These are phyloP conservation scores for Nemotelus nigrinus DNA, from an alignment of 2,888 invertebrate genomes.

Conservation along the genomic window DNA sequence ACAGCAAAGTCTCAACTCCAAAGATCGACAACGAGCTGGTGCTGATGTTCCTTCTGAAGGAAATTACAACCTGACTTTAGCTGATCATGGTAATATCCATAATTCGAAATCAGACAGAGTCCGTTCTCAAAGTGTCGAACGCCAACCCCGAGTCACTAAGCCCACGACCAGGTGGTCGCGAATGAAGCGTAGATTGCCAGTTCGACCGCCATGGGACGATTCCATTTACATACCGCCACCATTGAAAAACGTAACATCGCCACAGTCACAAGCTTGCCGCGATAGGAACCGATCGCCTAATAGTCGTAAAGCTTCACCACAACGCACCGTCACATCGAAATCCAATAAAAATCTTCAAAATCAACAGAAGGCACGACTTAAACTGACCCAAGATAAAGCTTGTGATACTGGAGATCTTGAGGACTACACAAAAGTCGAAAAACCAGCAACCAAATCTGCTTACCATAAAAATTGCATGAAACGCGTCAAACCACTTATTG, in stretches of 20 bases:
- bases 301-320: neutral
- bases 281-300: neutral
- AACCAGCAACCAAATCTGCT: neutral
- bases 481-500: neutral
- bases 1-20: neutral
- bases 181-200: neutral
- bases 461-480: slow-evolving; percentile 1
- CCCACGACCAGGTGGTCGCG: slow-evolving; percentile 9
- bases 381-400: neutral
- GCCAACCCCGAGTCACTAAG: slow-evolving; percentile 1
- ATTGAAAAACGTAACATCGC: neutral
- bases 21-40: slow-evolving; percentile 9
- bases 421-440: neutral
- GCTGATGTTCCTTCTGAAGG: slow-evolving; percentile 19
- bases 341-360: slow-evolving; percentile 11
- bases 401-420: neutral
- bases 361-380: neutral
- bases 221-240: slow-evolving; percentile 33
- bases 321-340: neutral
- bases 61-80: neutral
- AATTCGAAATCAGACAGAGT: neutral
- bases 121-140: neutral
- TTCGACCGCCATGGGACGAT: slow-evolving; percentile 34
- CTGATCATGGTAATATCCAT: neutral
- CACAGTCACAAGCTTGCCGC: neutral